Percentiles rank a stretch among this genome's conserved stretches.
Conservation (phyloP, 2,888 invertebrate genomes). For the Candidula unifasciata region DNA sequence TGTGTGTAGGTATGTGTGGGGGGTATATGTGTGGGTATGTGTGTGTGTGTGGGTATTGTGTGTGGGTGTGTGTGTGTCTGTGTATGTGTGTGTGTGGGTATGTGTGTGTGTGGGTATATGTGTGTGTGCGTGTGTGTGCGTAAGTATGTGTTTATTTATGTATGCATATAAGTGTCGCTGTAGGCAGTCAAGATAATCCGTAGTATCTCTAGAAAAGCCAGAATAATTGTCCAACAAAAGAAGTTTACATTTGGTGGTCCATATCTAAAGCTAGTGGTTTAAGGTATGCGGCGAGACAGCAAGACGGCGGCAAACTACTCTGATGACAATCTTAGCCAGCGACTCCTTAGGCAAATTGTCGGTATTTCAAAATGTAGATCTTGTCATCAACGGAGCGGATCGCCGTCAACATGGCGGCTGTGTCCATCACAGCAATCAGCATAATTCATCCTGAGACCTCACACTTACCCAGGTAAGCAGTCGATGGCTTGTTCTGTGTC, state of each 20-base stretch:
- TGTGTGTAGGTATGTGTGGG: too few relatives aligned
- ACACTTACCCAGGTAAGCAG: background rate
- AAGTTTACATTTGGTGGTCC: background rate
- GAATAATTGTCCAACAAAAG: background rate
- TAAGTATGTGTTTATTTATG: too few relatives aligned
- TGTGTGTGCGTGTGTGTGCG: too few relatives aligned
- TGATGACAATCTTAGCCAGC: constrained; percentile 18
- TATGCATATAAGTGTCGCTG: too few relatives aligned
- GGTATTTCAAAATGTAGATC: background rate
- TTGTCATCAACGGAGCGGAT: background rate
- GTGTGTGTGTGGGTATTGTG: too few relatives aligned
- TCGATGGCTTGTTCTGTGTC: background rate
- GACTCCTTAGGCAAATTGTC: constrained; percentile 8
- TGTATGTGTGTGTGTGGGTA: too few relatives aligned
- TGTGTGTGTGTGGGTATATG: too few relatives aligned
- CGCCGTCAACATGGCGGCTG: constrained; percentile 14
- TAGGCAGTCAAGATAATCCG: too few relatives aligned
- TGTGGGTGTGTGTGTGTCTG: too few relatives aligned
- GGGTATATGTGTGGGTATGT: too few relatives aligned
- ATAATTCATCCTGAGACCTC: constrained; percentile 20
- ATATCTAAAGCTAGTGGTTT: background rate
- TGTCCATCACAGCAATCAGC: constrained; percentile 16
- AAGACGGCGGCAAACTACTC: background rate
- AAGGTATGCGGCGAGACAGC: background rate
- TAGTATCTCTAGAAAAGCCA: too few relatives aligned